Conservation (phyloP, 2,113 vertebrate genomes). For the Candoia aspera region DNA sequence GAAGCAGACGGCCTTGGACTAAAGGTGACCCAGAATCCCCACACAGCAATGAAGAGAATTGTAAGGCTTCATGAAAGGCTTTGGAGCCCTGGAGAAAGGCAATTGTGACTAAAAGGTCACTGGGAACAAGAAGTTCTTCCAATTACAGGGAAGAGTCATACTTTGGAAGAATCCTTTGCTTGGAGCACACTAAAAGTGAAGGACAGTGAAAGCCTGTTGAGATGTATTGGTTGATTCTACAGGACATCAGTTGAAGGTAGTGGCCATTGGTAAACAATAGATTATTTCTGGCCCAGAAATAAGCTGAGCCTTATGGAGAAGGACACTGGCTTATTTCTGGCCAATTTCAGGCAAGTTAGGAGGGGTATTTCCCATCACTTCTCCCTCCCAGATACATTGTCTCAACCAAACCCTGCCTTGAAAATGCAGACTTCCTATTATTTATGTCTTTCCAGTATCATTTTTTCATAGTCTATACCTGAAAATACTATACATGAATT, state of each 20-base stretch:
- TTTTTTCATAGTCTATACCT: slow-evolving; percentile 4
- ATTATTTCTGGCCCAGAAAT: not conserved
- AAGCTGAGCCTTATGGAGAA: not conserved
- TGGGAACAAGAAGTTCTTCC: not conserved
- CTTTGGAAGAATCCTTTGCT: not conserved
- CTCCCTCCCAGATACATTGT: not conserved
- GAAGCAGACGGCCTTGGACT: not conserved
- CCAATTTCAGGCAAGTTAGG: not conserved
- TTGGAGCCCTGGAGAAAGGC: not conserved
- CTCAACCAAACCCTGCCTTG: not conserved
- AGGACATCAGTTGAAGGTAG: not conserved
- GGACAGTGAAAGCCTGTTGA: not conserved
- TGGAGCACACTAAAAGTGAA: not conserved
- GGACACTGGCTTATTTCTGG: not conserved
- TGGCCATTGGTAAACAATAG: not conserved
- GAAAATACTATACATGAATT: slow-evolving; percentile 33
- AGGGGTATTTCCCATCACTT: not conserved
- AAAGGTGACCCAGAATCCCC: not conserved
- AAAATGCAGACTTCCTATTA: slow-evolving; percentile 16
- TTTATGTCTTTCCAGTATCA: slow-evolving; percentile 18
- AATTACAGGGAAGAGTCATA: not conserved
- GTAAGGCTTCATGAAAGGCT: not conserved
- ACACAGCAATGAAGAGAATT: not conserved
- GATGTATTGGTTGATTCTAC: not conserved
- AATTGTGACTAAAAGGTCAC: not conserved